phyloP scores from a whole-genome alignment of 2,113 vertebrate genomes.

The Clarias macrocephalus region DNA sequence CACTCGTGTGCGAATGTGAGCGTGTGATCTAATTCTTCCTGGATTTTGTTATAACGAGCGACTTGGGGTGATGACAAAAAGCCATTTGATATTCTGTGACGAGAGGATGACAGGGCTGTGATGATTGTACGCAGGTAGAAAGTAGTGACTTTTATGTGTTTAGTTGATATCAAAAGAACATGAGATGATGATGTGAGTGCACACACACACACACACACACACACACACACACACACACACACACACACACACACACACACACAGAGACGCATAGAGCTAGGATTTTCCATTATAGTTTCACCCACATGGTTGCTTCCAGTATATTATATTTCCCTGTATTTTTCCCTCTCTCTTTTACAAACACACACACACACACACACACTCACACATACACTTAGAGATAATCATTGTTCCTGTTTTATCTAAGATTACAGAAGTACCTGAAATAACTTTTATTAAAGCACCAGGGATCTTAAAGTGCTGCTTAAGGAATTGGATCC shows the following conservation, averaged over 20 bases:
- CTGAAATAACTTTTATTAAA: slow-evolving; percentile 4
- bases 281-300: background rate
- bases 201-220: background rate
- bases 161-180: background rate
- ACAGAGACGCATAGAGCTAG: background rate
- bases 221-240: background rate
- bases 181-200: background rate
- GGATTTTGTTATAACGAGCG: background rate
- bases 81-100: background rate
- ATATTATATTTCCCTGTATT: background rate
- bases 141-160: background rate
- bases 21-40: background rate
- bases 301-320: background rate
- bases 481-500: slow-evolving; percentile 2
- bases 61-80: background rate
- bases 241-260: background rate
- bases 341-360: background rate
- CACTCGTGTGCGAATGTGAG: background rate
- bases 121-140: background rate
- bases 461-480: background rate
- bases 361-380: slow-evolving; percentile 1
- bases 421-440: background rate
- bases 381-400: background rate
- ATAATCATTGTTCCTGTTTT: background rate
- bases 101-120: background rate